These are phyloP conservation scores for Mongoloraphidia duomilia DNA, from an alignment of 2,888 invertebrate genomes.

Conservation along the genomic window DNA sequence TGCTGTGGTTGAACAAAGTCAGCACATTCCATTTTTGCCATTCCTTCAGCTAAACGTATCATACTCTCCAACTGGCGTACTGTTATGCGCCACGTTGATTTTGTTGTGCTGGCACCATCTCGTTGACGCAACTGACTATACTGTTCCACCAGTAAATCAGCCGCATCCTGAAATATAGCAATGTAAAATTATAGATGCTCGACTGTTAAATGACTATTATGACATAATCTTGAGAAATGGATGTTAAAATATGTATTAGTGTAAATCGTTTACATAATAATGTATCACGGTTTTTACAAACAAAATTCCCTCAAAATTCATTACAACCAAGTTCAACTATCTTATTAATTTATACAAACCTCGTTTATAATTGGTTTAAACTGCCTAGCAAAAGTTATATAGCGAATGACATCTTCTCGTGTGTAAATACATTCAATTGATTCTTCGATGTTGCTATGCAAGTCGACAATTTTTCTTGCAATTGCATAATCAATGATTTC, in stretches of 20 bases:
- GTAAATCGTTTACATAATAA: no score
- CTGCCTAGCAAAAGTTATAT: conserved; percentile 91
- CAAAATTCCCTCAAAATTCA: no score
- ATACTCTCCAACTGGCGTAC: conserved; percentile 92
- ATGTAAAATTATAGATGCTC: conserved; percentile 6
- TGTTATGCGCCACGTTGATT: conserved; percentile 88
- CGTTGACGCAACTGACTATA: conserved; percentile 77
- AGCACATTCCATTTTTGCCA: conserved; percentile 91
- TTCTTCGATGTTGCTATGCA: conserved; percentile 77
- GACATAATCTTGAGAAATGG: no score
- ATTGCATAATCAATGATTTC: conserved; percentile 94
- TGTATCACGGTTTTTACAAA: no score
- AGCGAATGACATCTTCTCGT: conserved; percentile 80
- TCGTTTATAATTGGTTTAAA: conserved; percentile 80
- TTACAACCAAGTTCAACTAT: no score
- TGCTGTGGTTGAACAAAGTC: conserved; percentile 78
- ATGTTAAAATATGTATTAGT: no score
- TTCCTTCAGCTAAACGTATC: conserved; percentile 89
- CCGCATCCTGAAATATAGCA: conserved; percentile 48
- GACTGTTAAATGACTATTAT: neutral
- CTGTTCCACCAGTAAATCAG: conserved; percentile 69
- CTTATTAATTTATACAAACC: conserved; percentile 36
- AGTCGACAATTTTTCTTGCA: conserved; percentile 86
- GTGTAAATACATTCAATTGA: conserved; percentile 68
- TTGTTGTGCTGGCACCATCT: conserved; percentile 51